Conservation (phyloP, 2,888 invertebrate genomes). For the Drosophila percnosoma region DNA sequence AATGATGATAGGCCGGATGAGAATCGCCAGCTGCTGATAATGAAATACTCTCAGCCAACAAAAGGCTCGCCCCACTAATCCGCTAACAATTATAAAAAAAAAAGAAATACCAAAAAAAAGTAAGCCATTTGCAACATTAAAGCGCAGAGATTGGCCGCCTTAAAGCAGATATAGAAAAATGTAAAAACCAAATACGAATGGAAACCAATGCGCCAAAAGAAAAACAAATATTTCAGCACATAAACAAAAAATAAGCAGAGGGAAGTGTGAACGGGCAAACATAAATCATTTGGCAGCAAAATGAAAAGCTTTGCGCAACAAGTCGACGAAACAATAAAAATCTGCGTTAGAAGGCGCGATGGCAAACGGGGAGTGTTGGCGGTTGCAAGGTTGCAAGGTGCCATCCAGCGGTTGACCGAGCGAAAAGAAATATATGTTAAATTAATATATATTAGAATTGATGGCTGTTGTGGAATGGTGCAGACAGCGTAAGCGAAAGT, state of each 20-base stretch:
- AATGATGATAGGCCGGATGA: conserved; percentile 70
- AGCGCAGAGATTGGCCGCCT: conserved; percentile 30
- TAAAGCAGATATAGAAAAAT: conserved; percentile 13
- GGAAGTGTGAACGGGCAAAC: conserved; percentile 62
- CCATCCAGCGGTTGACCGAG: conserved; percentile 60
- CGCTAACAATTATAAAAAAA: conserved; percentile 53
- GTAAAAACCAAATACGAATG: conserved; percentile 1
- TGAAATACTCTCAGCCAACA: conserved; percentile 41
- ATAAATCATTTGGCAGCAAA: conserved; percentile 74
- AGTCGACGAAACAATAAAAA: conserved; percentile 77
- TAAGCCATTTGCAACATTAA: conserved; percentile 24
- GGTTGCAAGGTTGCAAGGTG: conserved; percentile 34
- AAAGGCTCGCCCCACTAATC: conserved; percentile 44
- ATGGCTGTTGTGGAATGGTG: conserved; percentile 44
- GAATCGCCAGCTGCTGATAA: conserved; percentile 75
- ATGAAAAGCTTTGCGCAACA: conserved; percentile 78
- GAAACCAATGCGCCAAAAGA: conserved; percentile 32
- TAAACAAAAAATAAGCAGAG: conserved; percentile 26
- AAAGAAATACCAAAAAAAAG: not conserved
- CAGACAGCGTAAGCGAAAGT: not conserved
- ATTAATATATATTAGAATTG: conserved; percentile 76
- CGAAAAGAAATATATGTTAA: conserved; percentile 69
- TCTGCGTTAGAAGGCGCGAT: conserved; percentile 25
- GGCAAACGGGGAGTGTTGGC: not conserved
- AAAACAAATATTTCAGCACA: conserved; percentile 34